Evolutionary conservation across 2,113 vertebrate genomes (phyloP).

Genomic region (Hippocampus guttulatus): DNA sequence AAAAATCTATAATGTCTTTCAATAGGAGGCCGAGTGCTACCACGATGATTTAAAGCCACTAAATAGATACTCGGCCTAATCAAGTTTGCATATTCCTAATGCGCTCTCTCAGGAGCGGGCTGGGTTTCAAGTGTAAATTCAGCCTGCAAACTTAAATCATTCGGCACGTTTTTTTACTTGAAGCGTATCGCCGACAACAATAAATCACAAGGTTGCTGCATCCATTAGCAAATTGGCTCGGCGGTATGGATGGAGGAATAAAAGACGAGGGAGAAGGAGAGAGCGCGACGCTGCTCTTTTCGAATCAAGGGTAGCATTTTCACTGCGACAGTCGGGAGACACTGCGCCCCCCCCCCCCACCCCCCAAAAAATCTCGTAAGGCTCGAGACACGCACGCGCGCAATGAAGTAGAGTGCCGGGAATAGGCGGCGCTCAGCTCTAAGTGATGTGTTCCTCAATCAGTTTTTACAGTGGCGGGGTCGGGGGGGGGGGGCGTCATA

Average conservation of each 20-base stretch:
- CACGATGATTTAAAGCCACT: slow-evolving; percentile 63
- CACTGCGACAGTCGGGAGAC: slow-evolving; percentile 45
- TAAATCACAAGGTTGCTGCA: slow-evolving; percentile 72
- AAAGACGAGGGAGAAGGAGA: slow-evolving; percentile 9
- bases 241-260: slow-evolving; percentile 49
- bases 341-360: slow-evolving; percentile 58
- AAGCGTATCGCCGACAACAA: slow-evolving; percentile 67
- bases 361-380: slow-evolving; percentile 51
- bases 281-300: slow-evolving; percentile 30
- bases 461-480: slow-evolving; percentile 24
- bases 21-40: slow-evolving; percentile 61
- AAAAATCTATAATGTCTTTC: slow-evolving; percentile 15
- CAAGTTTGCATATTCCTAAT: slow-evolving; percentile 69
- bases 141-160: slow-evolving; percentile 65
- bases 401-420: slow-evolving; percentile 49
- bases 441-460: slow-evolving; percentile 51
- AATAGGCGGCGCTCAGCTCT: slow-evolving; percentile 37
- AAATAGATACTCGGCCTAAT: slow-evolving; percentile 65
- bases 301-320: slow-evolving; percentile 57
- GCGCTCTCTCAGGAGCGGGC: slow-evolving; percentile 60
- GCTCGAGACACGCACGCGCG: slow-evolving; percentile 36
- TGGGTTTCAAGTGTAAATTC: slow-evolving; percentile 68
- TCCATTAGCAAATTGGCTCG: slow-evolving; percentile 73
- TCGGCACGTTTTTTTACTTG: slow-evolving; percentile 59
- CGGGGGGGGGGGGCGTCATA: slow-evolving; percentile 35